These are phyloP conservation scores for Iselma pallidipennis DNA, from an alignment of 2,888 invertebrate species.

Conservation along the genomic window DNA sequence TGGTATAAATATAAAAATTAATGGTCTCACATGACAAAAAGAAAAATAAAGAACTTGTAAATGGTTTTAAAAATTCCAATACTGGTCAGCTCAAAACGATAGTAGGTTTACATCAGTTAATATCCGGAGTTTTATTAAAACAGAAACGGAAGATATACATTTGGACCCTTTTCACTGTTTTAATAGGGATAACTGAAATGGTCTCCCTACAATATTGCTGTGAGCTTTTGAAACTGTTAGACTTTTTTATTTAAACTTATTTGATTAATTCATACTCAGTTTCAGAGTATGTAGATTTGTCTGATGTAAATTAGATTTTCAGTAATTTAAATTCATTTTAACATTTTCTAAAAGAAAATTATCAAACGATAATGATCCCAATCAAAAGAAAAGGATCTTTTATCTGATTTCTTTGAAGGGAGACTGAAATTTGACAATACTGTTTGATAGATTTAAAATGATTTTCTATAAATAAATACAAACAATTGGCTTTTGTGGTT, in stretches of 20 bases:
- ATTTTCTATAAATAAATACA: too few relatives aligned
- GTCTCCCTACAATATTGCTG: neutral
- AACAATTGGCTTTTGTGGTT: conserved; percentile 30
- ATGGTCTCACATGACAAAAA: neutral
- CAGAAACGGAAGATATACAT: neutral
- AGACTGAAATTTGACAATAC: too few relatives aligned
- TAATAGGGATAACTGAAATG: neutral
- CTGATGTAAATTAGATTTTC: too few relatives aligned
- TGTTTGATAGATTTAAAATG: too few relatives aligned
- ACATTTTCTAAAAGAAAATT: too few relatives aligned
- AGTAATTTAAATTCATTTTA: too few relatives aligned
- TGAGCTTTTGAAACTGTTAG: neutral
- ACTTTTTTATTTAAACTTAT: neutral
- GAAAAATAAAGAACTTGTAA: neutral
- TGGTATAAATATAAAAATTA: neutral
- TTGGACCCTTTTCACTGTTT: neutral
- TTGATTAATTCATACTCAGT: neutral
- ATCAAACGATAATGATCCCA: too few relatives aligned
- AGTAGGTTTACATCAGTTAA: conserved; percentile 12
- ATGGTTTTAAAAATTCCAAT: conserved; percentile 13
- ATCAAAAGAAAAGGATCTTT: too few relatives aligned
- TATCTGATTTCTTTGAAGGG: too few relatives aligned
- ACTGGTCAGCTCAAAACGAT: neutral
- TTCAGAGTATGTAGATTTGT: too few relatives aligned
- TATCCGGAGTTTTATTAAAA: conserved; percentile 18